Evolutionary conservation across 2,113 vertebrate species (phyloP), one percentile per base, ranked within the genome.

Genomic region (Pachypanchax playfairii): DNA sequence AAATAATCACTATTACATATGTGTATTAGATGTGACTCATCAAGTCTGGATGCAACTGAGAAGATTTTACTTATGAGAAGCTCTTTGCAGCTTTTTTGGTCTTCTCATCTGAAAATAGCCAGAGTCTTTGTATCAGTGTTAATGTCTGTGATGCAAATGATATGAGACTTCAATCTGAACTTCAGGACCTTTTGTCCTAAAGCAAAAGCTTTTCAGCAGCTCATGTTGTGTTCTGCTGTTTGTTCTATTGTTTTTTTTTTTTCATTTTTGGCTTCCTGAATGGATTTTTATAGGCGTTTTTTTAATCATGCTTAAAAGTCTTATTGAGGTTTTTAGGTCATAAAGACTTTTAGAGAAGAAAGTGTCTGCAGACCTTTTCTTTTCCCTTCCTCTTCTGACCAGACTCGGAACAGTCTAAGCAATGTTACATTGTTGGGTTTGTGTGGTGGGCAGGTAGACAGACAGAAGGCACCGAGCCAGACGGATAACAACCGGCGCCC

Each of bases 351-450:
- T 31, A 31, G 28, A 22, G 18, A 24, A 25, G 46, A 25, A 26
- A 48, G 6, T 17, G 46, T 4, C 3, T 48, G 14, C n/a, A 14
- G 77, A 80, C 82, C 80, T 88, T 81, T 63, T 78, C 65, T 70
- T 70, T 73, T 58, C 73, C 25, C 61, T 42, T n/a, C 17, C 17
- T 41, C 58, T 82, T 73, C 58, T 85, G 69, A 70, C 81, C 85
- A 85, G 72, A 61, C 68, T 65, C 65, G 8, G 48, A 73, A 77
- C 61, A 69, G 85, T 54, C 80, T 42, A 57, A 67, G 75, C 70
- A 61, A 66, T 68, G 72, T 82, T 79, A 77, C 78, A 68, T 87
- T 89, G 88, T 88, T 87, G 75, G 83, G 75, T 89, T 84, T 82
- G 82, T 85, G 80, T 79, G 80, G 66, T 75, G 75, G 70, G 82